These are phyloP conservation scores for Aythya fuligula DNA, from an alignment of 2,797 vertebrate genomes.

Conservation along the genomic window DNA sequence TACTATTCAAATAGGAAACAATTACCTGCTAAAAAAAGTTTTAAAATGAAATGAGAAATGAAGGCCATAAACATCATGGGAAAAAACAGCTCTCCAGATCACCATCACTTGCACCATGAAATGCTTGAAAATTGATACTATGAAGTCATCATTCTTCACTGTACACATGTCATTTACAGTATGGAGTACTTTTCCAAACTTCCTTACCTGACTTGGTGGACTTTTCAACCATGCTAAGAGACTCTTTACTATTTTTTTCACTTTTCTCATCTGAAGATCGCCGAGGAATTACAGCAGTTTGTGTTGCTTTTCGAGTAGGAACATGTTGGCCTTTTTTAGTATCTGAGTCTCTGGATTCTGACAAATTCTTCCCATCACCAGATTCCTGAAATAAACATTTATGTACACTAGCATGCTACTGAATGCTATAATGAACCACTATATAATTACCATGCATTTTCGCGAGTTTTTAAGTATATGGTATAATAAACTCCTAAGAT, in stretches of 20 bases:
- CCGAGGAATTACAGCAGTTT: slow-evolving; percentile 64
- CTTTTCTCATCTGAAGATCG: slow-evolving; percentile 80
- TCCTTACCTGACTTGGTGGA: slow-evolving; percentile 82
- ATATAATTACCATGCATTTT: accelerated
- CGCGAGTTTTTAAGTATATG: neutral
- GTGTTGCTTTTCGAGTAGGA: slow-evolving; percentile 75
- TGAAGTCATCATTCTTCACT: neutral
- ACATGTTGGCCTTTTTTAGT: slow-evolving; percentile 75
- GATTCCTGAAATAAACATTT: slow-evolving; percentile 82
- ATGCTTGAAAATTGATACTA: neutral
- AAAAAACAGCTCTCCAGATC: neutral
- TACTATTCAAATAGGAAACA: neutral
- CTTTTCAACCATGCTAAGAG: slow-evolving; percentile 61
- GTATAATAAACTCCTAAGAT: neutral
- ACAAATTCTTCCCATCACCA: slow-evolving; percentile 80
- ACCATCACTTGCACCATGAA: neutral
- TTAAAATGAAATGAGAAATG: neutral
- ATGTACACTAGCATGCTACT: neutral
- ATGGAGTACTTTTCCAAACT: neutral
- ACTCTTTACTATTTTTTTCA: slow-evolving; percentile 80
- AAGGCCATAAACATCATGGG: neutral
- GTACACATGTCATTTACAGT: neutral
- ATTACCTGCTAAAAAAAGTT: neutral
- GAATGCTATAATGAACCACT: neutral
- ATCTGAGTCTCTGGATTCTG: slow-evolving; percentile 84